Percentiles rank a stretch among this genome's conserved stretches.
phyloP scores from a whole-genome alignment of 2,113 vertebrate genomes.

The Xiphias gladius region DNA sequence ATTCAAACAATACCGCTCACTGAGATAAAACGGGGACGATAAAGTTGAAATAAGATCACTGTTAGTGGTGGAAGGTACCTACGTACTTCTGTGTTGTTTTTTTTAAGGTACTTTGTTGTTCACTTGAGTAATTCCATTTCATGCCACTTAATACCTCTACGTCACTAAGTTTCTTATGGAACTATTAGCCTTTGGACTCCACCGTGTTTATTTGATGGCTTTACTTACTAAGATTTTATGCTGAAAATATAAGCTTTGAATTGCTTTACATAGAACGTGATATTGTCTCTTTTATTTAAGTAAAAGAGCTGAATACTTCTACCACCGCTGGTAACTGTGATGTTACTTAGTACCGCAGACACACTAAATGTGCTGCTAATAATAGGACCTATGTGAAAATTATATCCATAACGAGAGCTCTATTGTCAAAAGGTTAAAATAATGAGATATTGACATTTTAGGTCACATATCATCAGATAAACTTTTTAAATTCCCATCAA shows the following conservation, averaged over 20 bases:
- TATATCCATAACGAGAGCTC: background rate
- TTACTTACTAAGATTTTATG: background rate
- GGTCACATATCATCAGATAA: background rate
- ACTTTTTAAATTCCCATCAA: background rate
- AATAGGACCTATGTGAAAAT: too few species aligned
- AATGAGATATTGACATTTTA: background rate
- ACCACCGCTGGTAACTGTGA: too few species aligned
- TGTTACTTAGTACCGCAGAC: background rate
- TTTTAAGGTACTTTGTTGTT: background rate
- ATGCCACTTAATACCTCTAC: background rate
- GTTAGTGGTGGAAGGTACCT: background rate
- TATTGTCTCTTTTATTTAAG: background rate
- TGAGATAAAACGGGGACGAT: background rate
- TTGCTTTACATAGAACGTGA: too few species aligned
- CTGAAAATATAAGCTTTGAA: background rate
- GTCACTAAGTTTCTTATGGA: background rate
- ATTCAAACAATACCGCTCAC: too few species aligned
- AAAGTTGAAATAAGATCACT: background rate
- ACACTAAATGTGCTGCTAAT: background rate
- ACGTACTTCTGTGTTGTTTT: too few species aligned
- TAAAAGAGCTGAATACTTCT: too few species aligned
- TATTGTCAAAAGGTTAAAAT: background rate
- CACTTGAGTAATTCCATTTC: background rate
- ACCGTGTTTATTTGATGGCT: background rate
- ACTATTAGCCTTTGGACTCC: background rate